Evolutionary conservation across 2,888 invertebrate genomes (phyloP).

Genomic region (Creontiades dilutus): DNA sequence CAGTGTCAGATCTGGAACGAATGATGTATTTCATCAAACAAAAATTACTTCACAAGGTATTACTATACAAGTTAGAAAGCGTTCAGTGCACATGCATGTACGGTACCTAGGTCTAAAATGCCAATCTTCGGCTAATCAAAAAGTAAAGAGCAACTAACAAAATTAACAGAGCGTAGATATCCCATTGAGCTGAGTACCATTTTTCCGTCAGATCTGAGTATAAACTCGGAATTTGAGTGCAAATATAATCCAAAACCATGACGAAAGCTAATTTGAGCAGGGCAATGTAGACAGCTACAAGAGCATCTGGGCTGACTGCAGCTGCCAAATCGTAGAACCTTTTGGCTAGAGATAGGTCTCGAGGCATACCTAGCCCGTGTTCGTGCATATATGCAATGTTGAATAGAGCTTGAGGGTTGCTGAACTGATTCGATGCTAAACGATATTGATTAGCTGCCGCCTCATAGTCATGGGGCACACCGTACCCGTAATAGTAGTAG

Average conservation of each 20-base stretch:
- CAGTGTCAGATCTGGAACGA: no score
- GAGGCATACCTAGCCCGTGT: slow-evolving; percentile 92
- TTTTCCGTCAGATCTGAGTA: neutral
- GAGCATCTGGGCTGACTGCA: slow-evolving; percentile 94
- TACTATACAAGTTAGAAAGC: no score
- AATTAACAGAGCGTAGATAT: slow-evolving; percentile 31
- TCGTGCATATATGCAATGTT: slow-evolving; percentile 99
- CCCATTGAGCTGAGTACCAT: slow-evolving; percentile 22
- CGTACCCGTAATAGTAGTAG: slow-evolving; percentile 98
- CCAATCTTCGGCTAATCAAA: neutral
- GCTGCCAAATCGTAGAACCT: slow-evolving; percentile 97
- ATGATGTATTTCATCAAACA: no score
- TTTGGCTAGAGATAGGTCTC: slow-evolving; percentile 96
- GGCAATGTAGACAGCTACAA: slow-evolving; percentile 94
- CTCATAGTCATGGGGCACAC: slow-evolving; percentile 94
- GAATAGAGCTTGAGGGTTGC: slow-evolving; percentile 98
- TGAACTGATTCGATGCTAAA: slow-evolving; percentile 94
- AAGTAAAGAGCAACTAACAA: slow-evolving; percentile 10
- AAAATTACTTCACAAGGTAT: no score
- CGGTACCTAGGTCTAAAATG: neutral
- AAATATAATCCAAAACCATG: slow-evolving; percentile 37
- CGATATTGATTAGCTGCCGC: slow-evolving; percentile 94
- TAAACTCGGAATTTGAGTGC: neutral
- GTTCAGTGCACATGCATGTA: no score
- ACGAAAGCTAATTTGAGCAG: slow-evolving; percentile 85